Evolutionary conservation across 1,140 invertebrate species (phyloP), one percentile per base, ranked within the genome.

Genomic region (Aphis craccivora): DNA sequence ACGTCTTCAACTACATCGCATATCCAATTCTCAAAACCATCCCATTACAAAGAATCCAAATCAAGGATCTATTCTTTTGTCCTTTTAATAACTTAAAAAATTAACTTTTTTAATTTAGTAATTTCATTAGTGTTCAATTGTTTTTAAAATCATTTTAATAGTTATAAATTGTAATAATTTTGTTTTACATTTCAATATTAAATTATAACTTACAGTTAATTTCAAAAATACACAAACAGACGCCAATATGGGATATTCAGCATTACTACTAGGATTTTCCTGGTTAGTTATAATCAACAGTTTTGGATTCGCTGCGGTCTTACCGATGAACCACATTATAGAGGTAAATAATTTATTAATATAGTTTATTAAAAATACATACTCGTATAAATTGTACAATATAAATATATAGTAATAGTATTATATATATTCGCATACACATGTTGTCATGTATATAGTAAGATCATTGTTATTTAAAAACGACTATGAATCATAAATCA

Each of bases 81-180:
- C 23, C 91, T 86, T 86, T 4, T 86, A 53, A 84, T 86, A 93
- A 93, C 91, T n/a, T 93, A 84, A 81, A 91, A 81, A 91, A 91
- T 76, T 45, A 22, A n/a, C 11, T n/a, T 76, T 45, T 45, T 91
- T 76, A n/a, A 20, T 45, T 45, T 91, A n/a, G 55, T 91, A 76
- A n/a, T 91, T 76, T 67, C 6, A 51, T 51, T 88, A 88, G 86
- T 88, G 86, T 53, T 88, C 18, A 87, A 25, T 76, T n/a, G 3
- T 76, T 76, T 30, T 84, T 84, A 84, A 43, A 40, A 25, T 11
- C 23, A 67, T 51, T 89, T 89, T 37, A 89, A 67, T 89, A 88
- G 48, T 45, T 45, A n/a, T 87, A 45, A 14, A 48, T 87, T 88
- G 18, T 45, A 88, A 88, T 87, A n/a, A 40, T 86, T 86, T 40